Evolutionary conservation across 1,140 invertebrate species (phyloP), one percentile per base, ranked within the genome.

Genomic region (Linepithema humile): DNA sequence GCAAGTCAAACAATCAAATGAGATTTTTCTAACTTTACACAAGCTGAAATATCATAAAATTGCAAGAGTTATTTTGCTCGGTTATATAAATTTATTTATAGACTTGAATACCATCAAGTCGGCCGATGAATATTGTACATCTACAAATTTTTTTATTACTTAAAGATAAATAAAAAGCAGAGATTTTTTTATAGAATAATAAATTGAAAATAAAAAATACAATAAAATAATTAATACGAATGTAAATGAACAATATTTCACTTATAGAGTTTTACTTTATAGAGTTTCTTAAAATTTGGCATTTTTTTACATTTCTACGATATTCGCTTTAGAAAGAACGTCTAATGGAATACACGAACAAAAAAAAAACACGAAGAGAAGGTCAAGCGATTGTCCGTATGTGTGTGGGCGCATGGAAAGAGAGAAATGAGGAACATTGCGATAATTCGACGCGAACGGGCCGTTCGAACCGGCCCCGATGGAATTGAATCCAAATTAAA

Each of bases 401-500:
- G 20, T 38, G 35, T 57, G 29, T 73, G n/a, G 1, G 20, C 53
- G 12, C 12, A n/a, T 59, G 48, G 74, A 82, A 74, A 62, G 67
- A 82, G 69, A 74, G 69, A 74, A 74, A 74, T 74, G 78, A 82
- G 55, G 70, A 15, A 60, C 40, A 38, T 40, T 45, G 69, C 40
- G 78, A 82, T 73, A 82, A 82, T 74, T 74, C 72, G 82, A 45
- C 72, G 82, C 59, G 55, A 64, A 43, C 72, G 45, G 43, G 35
- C 38, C 45, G 35, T 17, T 74, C 72, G 69, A 77, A 83, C 72
- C 55, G 72, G 45, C 72, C n/a, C 73, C 70, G 72, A 43, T 64
- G 62, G 74, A 84, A 84, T 84, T 84, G 48, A 84, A 84, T 84
- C 53, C 53, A 78, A 84, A 84, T 84, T 60, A 65, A 84, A 84